A percentile compares a stretch with the other conserved stretches of the same genome.
phyloP scores from a whole-genome alignment of 1,140 invertebrate species.

The Portunus trituberculatus region DNA sequence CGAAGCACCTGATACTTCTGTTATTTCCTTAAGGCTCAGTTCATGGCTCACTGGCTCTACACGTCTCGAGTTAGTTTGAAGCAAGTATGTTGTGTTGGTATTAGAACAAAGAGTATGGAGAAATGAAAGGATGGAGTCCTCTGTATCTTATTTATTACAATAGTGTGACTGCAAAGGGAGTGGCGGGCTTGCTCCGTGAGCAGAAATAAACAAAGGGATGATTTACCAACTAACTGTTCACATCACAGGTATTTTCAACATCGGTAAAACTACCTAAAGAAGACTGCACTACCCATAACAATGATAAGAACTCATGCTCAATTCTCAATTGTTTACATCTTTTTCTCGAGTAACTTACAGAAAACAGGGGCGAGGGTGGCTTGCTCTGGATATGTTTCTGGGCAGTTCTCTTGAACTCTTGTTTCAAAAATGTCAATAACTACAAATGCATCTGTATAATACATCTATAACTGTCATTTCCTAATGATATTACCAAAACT shows the following conservation, averaged over 20 bases:
- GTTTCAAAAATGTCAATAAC: slow-evolving; percentile 56
- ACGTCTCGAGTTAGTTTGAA: not conserved
- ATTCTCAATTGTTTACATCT: slow-evolving; percentile 36
- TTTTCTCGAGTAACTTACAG: slow-evolving; percentile 48
- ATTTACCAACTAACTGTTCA: slow-evolving; percentile 73
- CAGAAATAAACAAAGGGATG: slow-evolving; percentile 71
- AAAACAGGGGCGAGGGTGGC: slow-evolving; percentile 54
- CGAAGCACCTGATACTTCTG: not conserved
- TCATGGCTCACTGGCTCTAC: not conserved
- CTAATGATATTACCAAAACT: slow-evolving; percentile 24
- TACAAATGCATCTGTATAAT: slow-evolving; percentile 44
- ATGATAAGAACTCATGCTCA: slow-evolving; percentile 66
- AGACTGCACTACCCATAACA: slow-evolving; percentile 72
- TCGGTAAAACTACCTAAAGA: slow-evolving; percentile 72
- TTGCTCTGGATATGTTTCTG: slow-evolving; percentile 61
- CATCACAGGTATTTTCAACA: slow-evolving; percentile 73
- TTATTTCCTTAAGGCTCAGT: not conserved
- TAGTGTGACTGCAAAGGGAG: slow-evolving; percentile 75
- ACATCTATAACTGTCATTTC: slow-evolving; percentile 56
- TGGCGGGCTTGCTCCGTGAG: slow-evolving; percentile 67
- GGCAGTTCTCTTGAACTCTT: slow-evolving; percentile 57
- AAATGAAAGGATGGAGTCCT: slow-evolving; percentile 17
- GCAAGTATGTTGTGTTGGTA: not conserved
- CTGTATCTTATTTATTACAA: slow-evolving; percentile 75
- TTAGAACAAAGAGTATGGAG: too few relatives aligned